Evolutionary conservation across 2,888 invertebrate species (phyloP).

Genomic region (Lithophane socia): DNA sequence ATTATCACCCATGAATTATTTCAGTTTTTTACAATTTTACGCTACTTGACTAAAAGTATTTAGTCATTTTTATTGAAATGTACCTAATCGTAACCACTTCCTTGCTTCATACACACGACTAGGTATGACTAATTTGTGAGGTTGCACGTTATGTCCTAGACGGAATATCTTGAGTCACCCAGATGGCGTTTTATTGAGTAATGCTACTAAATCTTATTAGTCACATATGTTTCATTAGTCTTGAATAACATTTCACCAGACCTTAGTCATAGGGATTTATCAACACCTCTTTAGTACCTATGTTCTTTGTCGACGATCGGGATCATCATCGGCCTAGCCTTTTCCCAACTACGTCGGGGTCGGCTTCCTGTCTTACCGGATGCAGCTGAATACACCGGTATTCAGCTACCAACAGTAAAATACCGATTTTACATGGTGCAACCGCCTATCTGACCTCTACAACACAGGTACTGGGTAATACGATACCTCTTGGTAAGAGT

Average conservation of each 20-base stretch:
- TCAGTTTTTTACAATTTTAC: neutral
- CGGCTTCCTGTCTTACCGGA: no score
- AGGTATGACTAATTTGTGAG: slow-evolving; percentile 27
- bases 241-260: slow-evolving; percentile 42
- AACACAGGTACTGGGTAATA: no score
- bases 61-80: neutral
- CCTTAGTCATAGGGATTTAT: slow-evolving; percentile 42
- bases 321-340: no score
- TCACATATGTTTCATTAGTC: slow-evolving; percentile 50
- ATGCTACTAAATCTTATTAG: slow-evolving; percentile 49
- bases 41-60: neutral
- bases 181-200: slow-evolving; percentile 51
- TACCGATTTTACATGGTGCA: no score
- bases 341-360: no score
- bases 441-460: no score
- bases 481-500: no score
- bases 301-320: neutral
- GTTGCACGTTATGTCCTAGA: slow-evolving; percentile 22
- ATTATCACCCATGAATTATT: neutral
- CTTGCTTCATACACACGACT: neutral
- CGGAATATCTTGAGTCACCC: slow-evolving; percentile 48
- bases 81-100: neutral
- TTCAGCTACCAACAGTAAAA: no score
- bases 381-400: no score
- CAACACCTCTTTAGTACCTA: neutral